Base-by-base conservation (phyloP, 2,797 vertebrate species). In the Poecile montanus region DNA sequence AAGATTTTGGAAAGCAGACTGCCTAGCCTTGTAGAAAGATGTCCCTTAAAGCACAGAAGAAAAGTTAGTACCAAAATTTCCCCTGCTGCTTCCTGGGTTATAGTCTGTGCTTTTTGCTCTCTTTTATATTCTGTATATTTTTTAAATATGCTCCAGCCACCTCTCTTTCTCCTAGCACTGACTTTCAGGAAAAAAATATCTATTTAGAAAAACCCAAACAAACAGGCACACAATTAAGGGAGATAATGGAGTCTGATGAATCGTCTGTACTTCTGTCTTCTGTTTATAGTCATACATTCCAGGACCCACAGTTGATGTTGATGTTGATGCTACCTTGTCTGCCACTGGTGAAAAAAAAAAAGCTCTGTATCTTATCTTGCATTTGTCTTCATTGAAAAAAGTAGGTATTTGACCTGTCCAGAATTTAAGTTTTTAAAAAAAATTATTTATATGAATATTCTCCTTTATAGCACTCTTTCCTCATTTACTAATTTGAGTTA, bases 401-500 rank as follows among this genome's bases (percentile, higher is more conserved):
- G 36, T 68, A 81, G 48, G 44, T 72, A 29, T 47, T 79, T 66
- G 50, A 25, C 66, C 56, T 74, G 38, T 32, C 68, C 15, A 34
- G 61, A 78, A 23, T 58, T 21, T 34, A 61, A 10, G 58, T 54
- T 26, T 45, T 6, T 7, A 9, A 30, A 40, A 40, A 50, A 20
- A 3, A 6, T 22, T 50, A 30, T 57, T 73, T 40, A 23, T 72
- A 65, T 34, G 38, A 72, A 18, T 85, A 48, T 20, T 48, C 27
- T 62, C 32, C 62, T 89, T 79, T 72, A 23, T n/a, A 63, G 45
- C 36, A 1, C 15, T 75, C 47, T 80, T 92, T 76, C 87, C 25
- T 92, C 38, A 40, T 78, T 80, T 48, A 36, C 56, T 89, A 48
- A 87, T 95, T 88, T 70, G 95, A 96, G 93, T 95, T 88, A 76